Percentiles rank a stretch among this genome's conserved stretches.
Conservation (phyloP, 2,888 invertebrate species). For the Branchinecta sandiegonensis region DNA sequence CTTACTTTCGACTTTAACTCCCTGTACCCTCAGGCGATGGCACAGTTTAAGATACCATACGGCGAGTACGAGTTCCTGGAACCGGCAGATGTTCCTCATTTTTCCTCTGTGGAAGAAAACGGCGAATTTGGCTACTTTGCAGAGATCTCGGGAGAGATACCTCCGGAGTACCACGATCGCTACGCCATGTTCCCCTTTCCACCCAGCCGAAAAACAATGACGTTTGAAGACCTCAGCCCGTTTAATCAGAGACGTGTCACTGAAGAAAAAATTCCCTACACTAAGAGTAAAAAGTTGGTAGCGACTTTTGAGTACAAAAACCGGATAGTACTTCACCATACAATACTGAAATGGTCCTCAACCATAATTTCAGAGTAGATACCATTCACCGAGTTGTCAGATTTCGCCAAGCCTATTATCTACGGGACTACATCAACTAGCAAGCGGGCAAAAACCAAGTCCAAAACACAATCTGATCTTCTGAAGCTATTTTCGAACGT, state of each 20-base stretch:
- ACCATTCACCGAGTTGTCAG: background rate
- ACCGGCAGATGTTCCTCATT: too few relatives aligned
- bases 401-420: background rate
- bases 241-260: background rate
- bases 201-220: background rate
- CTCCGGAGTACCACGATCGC: background rate
- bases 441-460: background rate
- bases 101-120: too few relatives aligned
- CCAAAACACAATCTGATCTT: background rate
- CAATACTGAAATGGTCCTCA: background rate
- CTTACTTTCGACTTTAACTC: too few relatives aligned
- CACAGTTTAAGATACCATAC: too few relatives aligned
- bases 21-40: too few relatives aligned
- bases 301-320: conserved; percentile 10
- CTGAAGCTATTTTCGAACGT: background rate
- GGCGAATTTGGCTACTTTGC: too few relatives aligned
- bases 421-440: background rate
- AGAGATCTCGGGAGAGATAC: background rate
- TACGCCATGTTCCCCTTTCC: background rate
- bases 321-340: background rate
- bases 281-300: background rate
- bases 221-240: background rate
- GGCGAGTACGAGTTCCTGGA: too few relatives aligned
- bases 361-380: background rate
- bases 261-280: background rate